Conservation (phyloP, 2,888 invertebrate genomes). For the Osmoderma eremita region DNA sequence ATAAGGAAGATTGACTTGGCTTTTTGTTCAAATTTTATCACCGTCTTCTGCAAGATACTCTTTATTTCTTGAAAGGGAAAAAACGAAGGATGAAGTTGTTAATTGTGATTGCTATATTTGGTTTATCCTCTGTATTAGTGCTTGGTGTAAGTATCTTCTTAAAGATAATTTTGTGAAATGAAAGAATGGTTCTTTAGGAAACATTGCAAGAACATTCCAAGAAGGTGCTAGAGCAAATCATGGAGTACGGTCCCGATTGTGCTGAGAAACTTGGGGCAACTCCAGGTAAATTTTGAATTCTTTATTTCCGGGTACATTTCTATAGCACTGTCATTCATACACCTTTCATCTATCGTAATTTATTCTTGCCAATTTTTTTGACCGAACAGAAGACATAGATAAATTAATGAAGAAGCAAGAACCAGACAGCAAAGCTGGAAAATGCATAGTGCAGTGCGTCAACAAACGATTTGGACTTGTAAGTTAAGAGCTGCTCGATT, state of each 20-base stretch:
- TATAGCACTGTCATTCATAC: no score
- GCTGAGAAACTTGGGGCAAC: constrained; percentile 57
- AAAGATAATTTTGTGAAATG: not conserved
- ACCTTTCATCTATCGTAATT: not conserved
- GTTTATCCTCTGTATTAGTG: not conserved
- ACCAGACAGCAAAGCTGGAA: constrained; percentile 61
- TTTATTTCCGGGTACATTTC: no score
- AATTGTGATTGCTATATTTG: constrained; percentile 20
- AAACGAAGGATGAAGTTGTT: constrained; percentile 34
- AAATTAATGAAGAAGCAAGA: constrained; percentile 59
- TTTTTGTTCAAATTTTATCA: no score
- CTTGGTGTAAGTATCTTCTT: constrained; percentile 3
- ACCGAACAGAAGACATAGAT: constrained; percentile 48
- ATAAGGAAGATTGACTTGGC: no score
- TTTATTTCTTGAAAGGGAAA: not conserved
- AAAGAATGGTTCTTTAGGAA: not conserved
- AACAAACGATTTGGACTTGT: constrained; percentile 64
- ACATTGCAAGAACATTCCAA: constrained; percentile 25
- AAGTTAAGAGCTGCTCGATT: constrained; percentile 45
- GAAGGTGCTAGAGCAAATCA: constrained; percentile 50
- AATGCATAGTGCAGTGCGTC: constrained; percentile 66
- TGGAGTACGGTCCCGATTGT: constrained; percentile 53
- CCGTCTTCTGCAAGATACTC: no score
- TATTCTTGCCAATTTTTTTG: not conserved
- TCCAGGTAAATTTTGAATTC: constrained; percentile 55